A percentile compares a stretch with the other conserved stretches of the same genome.
phyloP scores from a whole-genome alignment of 2,113 vertebrate genomes.

The Sigmodon hispidus region DNA sequence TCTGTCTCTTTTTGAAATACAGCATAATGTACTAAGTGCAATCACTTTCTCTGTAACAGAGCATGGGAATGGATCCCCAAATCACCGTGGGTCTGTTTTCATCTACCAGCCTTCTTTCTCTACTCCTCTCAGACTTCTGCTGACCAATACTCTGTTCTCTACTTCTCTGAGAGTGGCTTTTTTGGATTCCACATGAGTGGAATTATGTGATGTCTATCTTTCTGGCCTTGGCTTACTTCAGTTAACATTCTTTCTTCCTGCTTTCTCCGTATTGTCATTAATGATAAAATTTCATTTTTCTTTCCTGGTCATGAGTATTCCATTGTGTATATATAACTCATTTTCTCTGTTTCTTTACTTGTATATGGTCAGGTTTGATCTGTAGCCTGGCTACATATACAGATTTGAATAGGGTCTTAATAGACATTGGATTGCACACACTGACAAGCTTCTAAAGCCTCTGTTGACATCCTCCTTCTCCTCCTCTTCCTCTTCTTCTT shows the following conservation, averaged over 20 bases:
- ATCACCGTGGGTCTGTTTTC: neutral
- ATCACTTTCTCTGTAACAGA: neutral
- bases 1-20: neutral
- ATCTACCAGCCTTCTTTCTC: neutral
- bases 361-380: neutral
- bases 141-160: neutral
- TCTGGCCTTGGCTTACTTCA: neutral
- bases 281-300: neutral
- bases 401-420: neutral
- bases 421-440: neutral
- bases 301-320: neutral
- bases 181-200: neutral
- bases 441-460: neutral
- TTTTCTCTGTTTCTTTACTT: neutral
- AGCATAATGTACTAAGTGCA: neutral
- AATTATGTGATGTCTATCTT: neutral
- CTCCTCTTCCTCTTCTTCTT: conserved; percentile 4
- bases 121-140: neutral
- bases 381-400: neutral
- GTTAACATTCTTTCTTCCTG: neutral
- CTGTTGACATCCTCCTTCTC: neutral
- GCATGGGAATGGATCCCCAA: too few relatives aligned
- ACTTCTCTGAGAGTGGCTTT: neutral
- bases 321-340: neutral
- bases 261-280: neutral